Percentiles rank a stretch among this genome's conserved stretches.
Conservation (phyloP, 2,113 vertebrate genomes). For the Danionella cerebrum region DNA sequence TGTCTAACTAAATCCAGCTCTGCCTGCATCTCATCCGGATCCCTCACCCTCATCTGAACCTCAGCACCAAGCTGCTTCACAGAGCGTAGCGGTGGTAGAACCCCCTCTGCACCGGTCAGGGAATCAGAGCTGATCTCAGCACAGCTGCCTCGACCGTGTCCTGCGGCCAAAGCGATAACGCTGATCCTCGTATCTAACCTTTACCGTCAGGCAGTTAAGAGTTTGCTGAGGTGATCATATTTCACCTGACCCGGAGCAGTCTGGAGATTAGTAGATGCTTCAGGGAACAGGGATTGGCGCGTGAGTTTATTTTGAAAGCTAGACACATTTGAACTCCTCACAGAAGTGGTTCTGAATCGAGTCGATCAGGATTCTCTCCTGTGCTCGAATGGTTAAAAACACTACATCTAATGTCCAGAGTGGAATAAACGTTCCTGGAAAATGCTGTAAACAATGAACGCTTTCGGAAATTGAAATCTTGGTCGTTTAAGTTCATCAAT, state of each 20-base stretch:
- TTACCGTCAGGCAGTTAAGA: not conserved
- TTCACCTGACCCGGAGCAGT: constrained; percentile 8
- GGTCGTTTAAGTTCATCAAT: no score
- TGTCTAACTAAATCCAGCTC: no score
- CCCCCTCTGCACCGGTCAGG: not conserved
- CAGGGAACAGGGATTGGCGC: not conserved
- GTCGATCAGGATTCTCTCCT: no score
- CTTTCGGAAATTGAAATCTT: no score
- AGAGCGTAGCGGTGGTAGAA: constrained; percentile 36
- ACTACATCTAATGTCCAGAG: no score
- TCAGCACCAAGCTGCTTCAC: constrained; percentile 59
- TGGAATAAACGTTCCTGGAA: no score
- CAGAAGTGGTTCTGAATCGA: no score
- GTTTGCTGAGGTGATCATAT: constrained; percentile 24
- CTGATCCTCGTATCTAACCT: not conserved
- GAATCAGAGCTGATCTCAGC: constrained; percentile 33
- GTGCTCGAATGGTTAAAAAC: no score
- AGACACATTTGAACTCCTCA: no score
- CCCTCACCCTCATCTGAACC: constrained; percentile 25
- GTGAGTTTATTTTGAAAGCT: constrained; percentile 6
- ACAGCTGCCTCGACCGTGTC: constrained; percentile 10
- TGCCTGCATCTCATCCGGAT: constrained; percentile 35
- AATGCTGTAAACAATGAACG: no score
- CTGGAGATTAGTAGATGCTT: constrained; percentile 13
- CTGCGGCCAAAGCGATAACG: constrained; percentile 1